Conservation (phyloP, 2,113 vertebrate genomes). For the Sardina pilchardus region DNA sequence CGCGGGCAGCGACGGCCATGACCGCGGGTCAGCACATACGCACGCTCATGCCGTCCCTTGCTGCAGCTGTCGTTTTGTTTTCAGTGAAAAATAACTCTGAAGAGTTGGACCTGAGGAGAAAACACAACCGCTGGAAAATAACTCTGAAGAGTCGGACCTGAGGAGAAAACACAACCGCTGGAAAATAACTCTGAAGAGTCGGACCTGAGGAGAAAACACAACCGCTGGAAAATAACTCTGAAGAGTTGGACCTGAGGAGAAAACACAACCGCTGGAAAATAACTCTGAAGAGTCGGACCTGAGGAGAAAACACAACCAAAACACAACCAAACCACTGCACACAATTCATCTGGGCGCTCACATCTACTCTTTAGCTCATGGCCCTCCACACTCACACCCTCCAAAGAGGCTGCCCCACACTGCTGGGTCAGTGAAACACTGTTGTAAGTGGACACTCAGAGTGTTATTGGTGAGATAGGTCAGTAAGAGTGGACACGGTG, state of each 20-base stretch:
- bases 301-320: neutral
- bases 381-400: neutral
- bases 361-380: neutral
- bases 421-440: neutral
- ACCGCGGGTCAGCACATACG: neutral
- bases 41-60: neutral
- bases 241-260: neutral
- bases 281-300: neutral
- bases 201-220: neutral
- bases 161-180: neutral
- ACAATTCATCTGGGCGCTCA: neutral
- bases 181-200: neutral
- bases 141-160: neutral
- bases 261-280: neutral
- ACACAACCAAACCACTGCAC: neutral
- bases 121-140: neutral
- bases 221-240: neutral
- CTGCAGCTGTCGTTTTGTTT: neutral
- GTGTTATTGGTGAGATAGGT: too few relatives aligned
- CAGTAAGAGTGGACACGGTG: too few relatives aligned
- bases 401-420: neutral
- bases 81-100: neutral
- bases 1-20: constrained; percentile 25
- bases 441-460: neutral
- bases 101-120: neutral